These are phyloP conservation scores for Prionchulus punctatus DNA, from an alignment of 2,888 invertebrate species.

Conservation along the genomic window DNA sequence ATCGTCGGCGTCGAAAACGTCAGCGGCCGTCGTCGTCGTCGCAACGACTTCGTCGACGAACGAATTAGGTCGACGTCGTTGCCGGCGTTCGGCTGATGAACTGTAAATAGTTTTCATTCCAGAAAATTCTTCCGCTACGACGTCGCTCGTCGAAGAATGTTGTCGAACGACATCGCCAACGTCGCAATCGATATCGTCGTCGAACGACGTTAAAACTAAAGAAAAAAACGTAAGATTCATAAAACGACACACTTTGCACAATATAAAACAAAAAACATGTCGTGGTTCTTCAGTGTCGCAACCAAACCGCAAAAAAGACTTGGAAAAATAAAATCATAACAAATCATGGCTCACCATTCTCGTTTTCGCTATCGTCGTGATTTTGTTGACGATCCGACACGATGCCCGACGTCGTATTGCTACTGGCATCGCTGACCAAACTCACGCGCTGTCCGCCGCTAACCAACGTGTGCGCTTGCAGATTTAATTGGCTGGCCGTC, in stretches of 20 bases:
- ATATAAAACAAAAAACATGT: no score
- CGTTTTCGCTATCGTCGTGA: conserved; percentile 61
- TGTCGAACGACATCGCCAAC: no score
- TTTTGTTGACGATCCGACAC: conserved; percentile 87
- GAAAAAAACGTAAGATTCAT: neutral
- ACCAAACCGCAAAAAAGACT: no score
- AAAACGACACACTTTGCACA: neutral
- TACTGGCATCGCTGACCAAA: conserved; percentile 77
- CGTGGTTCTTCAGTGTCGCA: no score
- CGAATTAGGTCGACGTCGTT: neutral
- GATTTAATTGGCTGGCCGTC: no score
- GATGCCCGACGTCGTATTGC: conserved; percentile 90
- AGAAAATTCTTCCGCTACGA: no score
- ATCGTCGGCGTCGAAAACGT: neutral
- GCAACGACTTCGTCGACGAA: neutral
- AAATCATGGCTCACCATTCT: conserved; percentile 5
- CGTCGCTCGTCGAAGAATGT: no score
- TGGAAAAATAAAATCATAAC: no score
- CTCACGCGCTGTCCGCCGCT: conserved; percentile 63
- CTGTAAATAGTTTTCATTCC: no score
- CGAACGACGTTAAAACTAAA: neutral
- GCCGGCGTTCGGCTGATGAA: no score
- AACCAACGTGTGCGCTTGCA: neutral
- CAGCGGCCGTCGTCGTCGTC: neutral
- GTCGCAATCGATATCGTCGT: neutral